Base-by-base conservation (phyloP, 2,888 invertebrate species). In the Endotricha flammealis region DNA sequence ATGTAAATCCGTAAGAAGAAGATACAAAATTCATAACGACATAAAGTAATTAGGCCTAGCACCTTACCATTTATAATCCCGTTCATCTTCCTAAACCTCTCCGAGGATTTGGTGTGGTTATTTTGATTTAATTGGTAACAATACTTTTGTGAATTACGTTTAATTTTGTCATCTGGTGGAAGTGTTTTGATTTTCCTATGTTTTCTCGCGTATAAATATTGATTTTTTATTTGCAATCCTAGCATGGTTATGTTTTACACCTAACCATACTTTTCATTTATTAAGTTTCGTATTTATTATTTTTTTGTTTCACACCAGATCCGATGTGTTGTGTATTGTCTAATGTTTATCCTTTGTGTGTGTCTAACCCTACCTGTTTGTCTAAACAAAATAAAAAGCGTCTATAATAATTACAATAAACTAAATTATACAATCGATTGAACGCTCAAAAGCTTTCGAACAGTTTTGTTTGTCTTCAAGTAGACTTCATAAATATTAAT, bases 331-430 rank as follows among this genome's bases (percentile, higher is more conserved):
- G 94, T 94, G 94, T 94, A 92, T 93, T 93, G 93, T 94, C 93
- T 93, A 92, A 92, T 92, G 92, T 92, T 91, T 88, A 91, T 92
- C 92, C 93, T 89, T 92, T 93, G 93, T 94, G 94, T 94, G 92
- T 93, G 92, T 93, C 92, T 91, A 83, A 91, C 90, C 90, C 88
- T 76, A 83, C 86, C 86, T 82, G 83, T 85, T 83, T 87, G 85
- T 87, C 79, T 80, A 61, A 81, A 77, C 56, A 70, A 64, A 79
- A 77, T 74, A 55, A 71, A 77, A 77, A 64, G 76, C 82, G 83
- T 82, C 66, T 65, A n/a, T 57, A 56, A 20, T 64, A 54, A 58
- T 51, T 58, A 68, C 56, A 63, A 56, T 53, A 53, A 60, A 60
- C 51, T 53, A 52, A 67, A 64, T 68, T 61, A 58, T 62, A 65